Evolutionary conservation across 2,113 vertebrate genomes (phyloP).

Genomic region (Calonectris borealis): DNA sequence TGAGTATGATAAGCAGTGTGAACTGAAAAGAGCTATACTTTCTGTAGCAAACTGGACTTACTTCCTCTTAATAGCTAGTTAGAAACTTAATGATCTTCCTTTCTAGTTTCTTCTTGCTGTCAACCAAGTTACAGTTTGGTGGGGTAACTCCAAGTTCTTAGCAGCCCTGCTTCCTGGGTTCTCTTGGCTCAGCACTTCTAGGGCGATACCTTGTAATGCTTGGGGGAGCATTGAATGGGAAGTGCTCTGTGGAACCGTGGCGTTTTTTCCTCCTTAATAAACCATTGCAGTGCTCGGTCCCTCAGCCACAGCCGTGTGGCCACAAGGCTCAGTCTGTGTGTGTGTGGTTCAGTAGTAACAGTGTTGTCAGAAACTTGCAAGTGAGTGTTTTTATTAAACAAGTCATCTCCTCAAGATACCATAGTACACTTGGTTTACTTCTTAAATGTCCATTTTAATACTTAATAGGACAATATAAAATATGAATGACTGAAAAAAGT

Average conservation of each 20-base stretch:
- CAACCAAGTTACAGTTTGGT: rapidly evolving
- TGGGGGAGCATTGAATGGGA: not conserved
- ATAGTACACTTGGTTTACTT: not conserved
- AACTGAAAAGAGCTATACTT: not conserved
- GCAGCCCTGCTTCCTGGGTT: not conserved
- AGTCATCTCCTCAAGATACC: not conserved
- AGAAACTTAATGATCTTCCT: not conserved
- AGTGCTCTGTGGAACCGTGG: not conserved
- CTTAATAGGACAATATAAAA: not conserved
- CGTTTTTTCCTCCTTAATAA: not conserved
- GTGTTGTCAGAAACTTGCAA: not conserved
- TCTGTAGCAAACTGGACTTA: not conserved
- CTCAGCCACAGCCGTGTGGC: not conserved
- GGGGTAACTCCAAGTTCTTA: not conserved
- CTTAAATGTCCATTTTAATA: not conserved
- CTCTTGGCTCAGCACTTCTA: not conserved
- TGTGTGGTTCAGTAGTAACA: not conserved
- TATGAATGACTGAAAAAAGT: not conserved
- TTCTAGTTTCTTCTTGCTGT: not conserved
- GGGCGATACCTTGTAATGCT: rapidly evolving
- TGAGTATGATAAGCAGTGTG: not conserved
- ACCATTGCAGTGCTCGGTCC: not conserved
- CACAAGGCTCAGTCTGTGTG: not conserved
- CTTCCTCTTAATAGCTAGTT: not conserved
- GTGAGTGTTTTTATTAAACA: not conserved